Base-by-base conservation (phyloP, 2,797 vertebrate genomes). In the Thripadectes ignobilis region DNA sequence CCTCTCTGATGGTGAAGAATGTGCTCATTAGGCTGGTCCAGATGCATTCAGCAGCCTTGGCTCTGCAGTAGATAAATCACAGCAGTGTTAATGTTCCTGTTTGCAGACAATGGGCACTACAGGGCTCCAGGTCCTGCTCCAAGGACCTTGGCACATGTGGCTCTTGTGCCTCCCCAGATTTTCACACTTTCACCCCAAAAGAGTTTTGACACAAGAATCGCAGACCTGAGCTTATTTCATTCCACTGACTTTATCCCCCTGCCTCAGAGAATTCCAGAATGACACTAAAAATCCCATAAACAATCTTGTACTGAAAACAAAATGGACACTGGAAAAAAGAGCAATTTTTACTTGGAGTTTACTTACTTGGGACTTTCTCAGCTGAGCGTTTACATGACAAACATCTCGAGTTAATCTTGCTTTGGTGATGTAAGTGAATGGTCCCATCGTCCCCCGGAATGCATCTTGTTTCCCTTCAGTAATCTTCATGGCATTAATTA, bases 11-110 rank as follows among this genome's bases (percentile, higher is more conserved):
- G 88, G 95, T 94, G 89, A 97, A 94, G 87, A 93, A 92, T 96
- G 95, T 86, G 83, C 92, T 93, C 74, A 88, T 95, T 94, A 96
- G 81, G 92, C 90, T 78, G 81, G 92, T 89, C 93, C 96, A 96
- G 96, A 95, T 94, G 93, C 89, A 77, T 88, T 84, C 81, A 88
- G 80, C 93, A 88, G 10, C n/a, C 65, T 92, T 63, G 16, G 16
- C n/a, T 30, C n/a, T 85, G 77, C 82, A 32, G 20, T 7, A 88
- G 78, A 94, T 93, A 95, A 92, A 93, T 92, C 94, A 88, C 71
- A 63, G 88, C 74, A 36, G 36, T 34, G 66, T 48, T 54, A 7
- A 6, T 61, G 92, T 2, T 49, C 45, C 82, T 73, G 59, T 9
- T n/a, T 39, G 36, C 48, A 73, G 92, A 39, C 41, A 51, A 34